Evolutionary conservation across 2,113 vertebrate genomes (phyloP), one percentile per base, ranked within the genome.

Genomic region (Prionailurus viverrinus): DNA sequence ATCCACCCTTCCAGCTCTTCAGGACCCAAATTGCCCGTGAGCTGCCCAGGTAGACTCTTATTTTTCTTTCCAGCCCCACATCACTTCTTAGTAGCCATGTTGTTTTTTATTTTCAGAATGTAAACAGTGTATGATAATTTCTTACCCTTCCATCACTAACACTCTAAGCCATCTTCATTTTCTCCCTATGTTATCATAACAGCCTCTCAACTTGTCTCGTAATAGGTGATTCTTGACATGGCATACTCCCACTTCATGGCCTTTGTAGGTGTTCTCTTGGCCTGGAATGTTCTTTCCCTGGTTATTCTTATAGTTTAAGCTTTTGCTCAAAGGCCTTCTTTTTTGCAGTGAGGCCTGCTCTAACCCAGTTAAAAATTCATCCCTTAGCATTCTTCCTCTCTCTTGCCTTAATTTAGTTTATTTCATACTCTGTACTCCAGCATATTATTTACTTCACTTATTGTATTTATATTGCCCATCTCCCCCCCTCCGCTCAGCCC

Each of bases 321-420:
- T 83, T 91, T 91, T 53, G 27, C 71, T 94, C 68, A 87, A 23
- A 53, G 31, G 33, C 31, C 41, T 41, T 48, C 66, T 95, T 93
- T 95, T 95, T 93, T 95, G 13, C 65, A 76, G 74, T 10, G n/a
- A 95, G 23, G 8, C 18, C 39, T 82, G 85, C 48, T 93, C 69
- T 73, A 84, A 65, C 63, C 45, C 76, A 89, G 89, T 95, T 84
- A 84, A 91, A 95, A 80, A 89, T 51, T 55, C 13, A 88, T 19
- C 18, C 29, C 53, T 51, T 55, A 79, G 63, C n/a, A 53, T 58
- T 94, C 39, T 92, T 15, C 31, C 45, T 79, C 63, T 92, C 53
- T 31, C 36, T 82, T 45, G 48, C 1, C 25, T n/a, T 36, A 88
- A 65, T 74, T 94, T 84, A 89, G 55, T 71, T 68, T 66, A 51